These are phyloP conservation scores for Narcine bancroftii DNA, from an alignment of 2,113 vertebrate species.

Conservation along the genomic window DNA sequence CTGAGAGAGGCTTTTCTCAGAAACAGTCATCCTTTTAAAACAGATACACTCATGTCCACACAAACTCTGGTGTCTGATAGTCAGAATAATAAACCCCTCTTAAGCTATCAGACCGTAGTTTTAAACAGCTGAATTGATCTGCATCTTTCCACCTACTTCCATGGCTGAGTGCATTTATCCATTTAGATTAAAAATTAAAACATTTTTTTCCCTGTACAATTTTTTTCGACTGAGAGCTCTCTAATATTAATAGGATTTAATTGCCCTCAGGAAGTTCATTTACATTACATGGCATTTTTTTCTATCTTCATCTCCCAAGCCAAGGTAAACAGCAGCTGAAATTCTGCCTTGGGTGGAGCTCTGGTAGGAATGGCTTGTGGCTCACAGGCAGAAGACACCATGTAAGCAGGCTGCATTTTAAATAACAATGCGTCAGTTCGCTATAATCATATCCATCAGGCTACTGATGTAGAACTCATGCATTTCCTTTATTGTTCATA, in stretches of 20 bases:
- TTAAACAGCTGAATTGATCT: neutral
- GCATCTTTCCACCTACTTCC: neutral
- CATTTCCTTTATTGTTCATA: neutral
- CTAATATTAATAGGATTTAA: conserved; percentile 11
- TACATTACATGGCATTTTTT: neutral
- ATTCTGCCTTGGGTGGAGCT: neutral
- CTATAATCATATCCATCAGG: neutral
- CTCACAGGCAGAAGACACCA: neutral
- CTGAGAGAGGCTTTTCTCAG: neutral
- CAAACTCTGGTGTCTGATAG: neutral
- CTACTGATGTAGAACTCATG: neutral
- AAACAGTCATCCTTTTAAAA: neutral
- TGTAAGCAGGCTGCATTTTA: neutral
- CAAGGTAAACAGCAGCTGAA: conserved; percentile 1
- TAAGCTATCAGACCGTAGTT: neutral
- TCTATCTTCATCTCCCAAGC: neutral
- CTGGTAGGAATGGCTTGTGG: neutral
- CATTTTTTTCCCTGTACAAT: neutral
- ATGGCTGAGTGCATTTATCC: neutral
- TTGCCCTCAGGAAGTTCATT: neutral
- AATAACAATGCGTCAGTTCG: too few species aligned
- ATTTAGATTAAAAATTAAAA: conserved; percentile 29
- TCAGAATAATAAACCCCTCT: neutral
- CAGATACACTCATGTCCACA: neutral
- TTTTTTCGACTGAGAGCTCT: neutral